phyloP scores from a whole-genome alignment of 2,888 invertebrate species.

The Napeogenes sylphis region DNA sequence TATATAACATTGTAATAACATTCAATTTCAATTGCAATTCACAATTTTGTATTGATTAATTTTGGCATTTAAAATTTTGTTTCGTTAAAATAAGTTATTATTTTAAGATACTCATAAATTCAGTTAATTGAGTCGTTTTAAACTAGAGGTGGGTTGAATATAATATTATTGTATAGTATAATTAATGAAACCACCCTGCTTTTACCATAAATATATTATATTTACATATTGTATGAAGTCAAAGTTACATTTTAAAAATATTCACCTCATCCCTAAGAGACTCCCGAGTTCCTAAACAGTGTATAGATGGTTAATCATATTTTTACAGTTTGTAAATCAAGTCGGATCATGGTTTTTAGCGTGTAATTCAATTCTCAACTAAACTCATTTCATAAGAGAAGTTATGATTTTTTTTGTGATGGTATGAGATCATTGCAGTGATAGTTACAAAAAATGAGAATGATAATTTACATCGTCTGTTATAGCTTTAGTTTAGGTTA shows the following conservation, averaged over 20 bases:
- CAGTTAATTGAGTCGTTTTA: conserved; percentile 37
- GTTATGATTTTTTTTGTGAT: too few species aligned
- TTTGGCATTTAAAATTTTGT: conserved; percentile 26
- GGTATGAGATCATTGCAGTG: not conserved
- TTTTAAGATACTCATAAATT: conserved; percentile 43
- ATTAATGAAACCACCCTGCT: conserved; percentile 27
- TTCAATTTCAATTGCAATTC: conserved; percentile 13
- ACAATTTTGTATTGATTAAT: conserved; percentile 43
- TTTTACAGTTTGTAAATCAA: conserved; percentile 51
- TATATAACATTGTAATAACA: conserved; percentile 18
- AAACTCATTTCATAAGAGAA: not conserved
- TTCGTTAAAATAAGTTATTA: conserved; percentile 39
- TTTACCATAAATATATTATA: conserved; percentile 22
- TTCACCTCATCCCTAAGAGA: conserved; percentile 51
- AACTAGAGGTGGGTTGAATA: conserved; percentile 50
- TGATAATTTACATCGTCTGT: too few species aligned
- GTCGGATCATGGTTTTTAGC: conserved; percentile 30
- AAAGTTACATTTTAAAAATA: conserved; percentile 22
- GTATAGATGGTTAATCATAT: conserved; percentile 52
- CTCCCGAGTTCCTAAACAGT: conserved; percentile 62
- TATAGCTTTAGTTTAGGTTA: not conserved
- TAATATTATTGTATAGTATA: conserved; percentile 31
- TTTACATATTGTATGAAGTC: conserved; percentile 19
- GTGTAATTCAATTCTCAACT: not conserved
- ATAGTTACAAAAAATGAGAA: not conserved